Conservation (phyloP, 2,797 vertebrate species). For the Cuculus canorus region DNA sequence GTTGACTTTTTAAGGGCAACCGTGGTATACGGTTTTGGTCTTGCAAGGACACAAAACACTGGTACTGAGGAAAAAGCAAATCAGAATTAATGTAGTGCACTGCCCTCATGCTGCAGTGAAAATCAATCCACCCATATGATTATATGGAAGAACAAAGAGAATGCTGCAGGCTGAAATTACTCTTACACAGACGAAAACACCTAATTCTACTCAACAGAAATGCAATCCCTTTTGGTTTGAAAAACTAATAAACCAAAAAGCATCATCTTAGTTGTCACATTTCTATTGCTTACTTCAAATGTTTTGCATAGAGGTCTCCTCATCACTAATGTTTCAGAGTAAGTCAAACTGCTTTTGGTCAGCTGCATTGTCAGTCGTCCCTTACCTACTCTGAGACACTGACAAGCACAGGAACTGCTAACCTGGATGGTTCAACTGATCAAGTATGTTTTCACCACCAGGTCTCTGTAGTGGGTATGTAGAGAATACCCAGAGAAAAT, state of each 20-base stretch:
- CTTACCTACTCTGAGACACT: neutral
- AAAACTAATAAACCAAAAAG: slow-evolving; percentile 43
- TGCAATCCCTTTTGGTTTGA: slow-evolving; percentile 36
- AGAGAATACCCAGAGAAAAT: neutral
- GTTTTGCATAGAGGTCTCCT: neutral
- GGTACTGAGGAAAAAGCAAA: slow-evolving; percentile 14
- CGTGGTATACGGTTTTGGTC: neutral
- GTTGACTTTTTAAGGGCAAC: slow-evolving; percentile 33
- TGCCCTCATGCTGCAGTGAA: slow-evolving; percentile 20
- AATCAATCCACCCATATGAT: slow-evolving; percentile 54
- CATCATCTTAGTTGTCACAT: slow-evolving; percentile 36
- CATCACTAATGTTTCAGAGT: neutral
- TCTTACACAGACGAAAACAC: slow-evolving; percentile 22
- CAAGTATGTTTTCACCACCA: neutral
- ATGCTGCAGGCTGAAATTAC: slow-evolving; percentile 33
- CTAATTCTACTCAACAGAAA: slow-evolving; percentile 15
- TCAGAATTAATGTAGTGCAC: slow-evolving; percentile 18
- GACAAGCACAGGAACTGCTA: neutral
- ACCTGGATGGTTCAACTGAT: neutral
- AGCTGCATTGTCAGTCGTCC: neutral
- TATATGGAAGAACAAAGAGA: slow-evolving; percentile 41
- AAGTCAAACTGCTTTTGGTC: neutral
- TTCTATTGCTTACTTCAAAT: slow-evolving; percentile 8
- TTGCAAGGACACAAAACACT: slow-evolving; percentile 10
- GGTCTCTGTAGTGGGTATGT: neutral